These are phyloP conservation scores for Porites lobata DNA, from an alignment of 92 coral and sea anemone species.

Conservation along the genomic window DNA sequence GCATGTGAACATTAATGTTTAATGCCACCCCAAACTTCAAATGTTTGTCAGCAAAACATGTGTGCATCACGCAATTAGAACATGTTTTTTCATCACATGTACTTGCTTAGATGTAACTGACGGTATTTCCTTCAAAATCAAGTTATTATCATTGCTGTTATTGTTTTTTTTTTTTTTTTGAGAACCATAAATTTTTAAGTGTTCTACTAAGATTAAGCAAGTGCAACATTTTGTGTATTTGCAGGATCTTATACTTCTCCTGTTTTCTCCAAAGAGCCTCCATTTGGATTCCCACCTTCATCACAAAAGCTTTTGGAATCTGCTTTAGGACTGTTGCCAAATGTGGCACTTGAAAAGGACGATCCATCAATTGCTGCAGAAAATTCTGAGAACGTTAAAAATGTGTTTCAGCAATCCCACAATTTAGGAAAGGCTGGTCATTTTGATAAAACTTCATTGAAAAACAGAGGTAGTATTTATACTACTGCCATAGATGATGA, in stretches of 20 bases:
- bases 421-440: constrained; percentile 14
- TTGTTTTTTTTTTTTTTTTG: no score
- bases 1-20: no score
- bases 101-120: no score
- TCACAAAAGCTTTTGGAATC: constrained; percentile 89
- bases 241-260: constrained; percentile 77
- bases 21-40: no score
- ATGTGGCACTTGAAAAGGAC: constrained; percentile 13
- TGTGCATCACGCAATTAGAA: no score
- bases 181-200: no score
- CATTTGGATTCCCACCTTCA: constrained; percentile 92
- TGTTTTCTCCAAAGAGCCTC: constrained; percentile 66
- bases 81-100: no score
- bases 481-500: constrained; percentile 17
- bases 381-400: constrained; percentile 10
- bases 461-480: neutral
- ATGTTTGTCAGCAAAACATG: no score
- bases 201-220: no score
- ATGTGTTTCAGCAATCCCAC: constrained; percentile 7
- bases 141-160: no score
- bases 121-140: no score
- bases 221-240: neutral
- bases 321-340: constrained; percentile 80
- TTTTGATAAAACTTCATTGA: neutral
- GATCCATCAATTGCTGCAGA: neutral